Conservation (phyloP, 2,888 invertebrate species). For the Tuta absoluta region DNA sequence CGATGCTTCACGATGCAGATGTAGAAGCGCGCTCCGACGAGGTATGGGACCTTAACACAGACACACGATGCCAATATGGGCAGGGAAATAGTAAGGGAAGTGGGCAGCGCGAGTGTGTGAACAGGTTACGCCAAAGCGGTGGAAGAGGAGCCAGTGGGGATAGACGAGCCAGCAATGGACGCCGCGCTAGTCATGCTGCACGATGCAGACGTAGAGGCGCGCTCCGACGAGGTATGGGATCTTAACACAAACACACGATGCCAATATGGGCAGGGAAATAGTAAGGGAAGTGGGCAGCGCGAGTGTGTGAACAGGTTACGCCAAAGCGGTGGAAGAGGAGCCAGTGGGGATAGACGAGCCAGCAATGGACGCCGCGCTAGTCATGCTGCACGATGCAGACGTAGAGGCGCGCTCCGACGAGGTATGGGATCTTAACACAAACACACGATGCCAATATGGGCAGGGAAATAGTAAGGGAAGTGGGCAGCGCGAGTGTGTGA, state of each 20-base stretch:
- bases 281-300: no score
- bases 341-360: constrained; percentile 85
- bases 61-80: background rate
- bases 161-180: constrained; percentile 94
- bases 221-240: constrained; percentile 68
- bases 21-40: constrained; percentile 83
- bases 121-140: constrained; percentile 27
- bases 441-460: background rate
- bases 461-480: no score
- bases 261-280: no score
- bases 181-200: constrained; percentile 92
- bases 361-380: constrained; percentile 92
- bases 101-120: no score
- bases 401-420: constrained; percentile 83
- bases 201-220: constrained; percentile 91
- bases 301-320: no score
- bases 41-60: constrained; percentile 34
- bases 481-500: no score
- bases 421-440: constrained; percentile 34
- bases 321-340: constrained; percentile 33
- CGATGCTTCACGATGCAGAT: constrained; percentile 95
- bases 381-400: constrained; percentile 95
- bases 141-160: constrained; percentile 38
- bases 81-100: no score
- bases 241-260: background rate